Evolutionary conservation across 2,888 invertebrate genomes (phyloP).

Genomic region (Aproaerema taeniolella): DNA sequence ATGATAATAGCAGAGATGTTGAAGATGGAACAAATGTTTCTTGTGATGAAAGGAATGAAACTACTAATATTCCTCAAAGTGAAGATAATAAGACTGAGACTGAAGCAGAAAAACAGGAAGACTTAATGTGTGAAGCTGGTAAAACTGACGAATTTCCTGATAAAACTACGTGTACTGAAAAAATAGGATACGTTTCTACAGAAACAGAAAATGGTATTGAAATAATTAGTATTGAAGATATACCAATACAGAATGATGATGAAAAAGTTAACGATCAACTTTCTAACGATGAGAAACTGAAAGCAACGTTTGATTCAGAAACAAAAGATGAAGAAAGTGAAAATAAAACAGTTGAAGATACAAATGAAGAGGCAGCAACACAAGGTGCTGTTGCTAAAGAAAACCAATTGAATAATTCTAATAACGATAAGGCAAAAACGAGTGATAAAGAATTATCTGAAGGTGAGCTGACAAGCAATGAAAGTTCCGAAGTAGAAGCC

Average conservation of each 20-base stretch:
- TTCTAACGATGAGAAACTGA: neutral
- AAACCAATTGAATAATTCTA: neutral
- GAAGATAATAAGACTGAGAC: too few relatives aligned
- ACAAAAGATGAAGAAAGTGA: neutral
- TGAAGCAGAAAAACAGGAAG: too few relatives aligned
- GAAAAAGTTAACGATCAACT: too few relatives aligned
- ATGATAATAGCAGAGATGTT: neutral
- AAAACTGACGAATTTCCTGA: too few relatives aligned
- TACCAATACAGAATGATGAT: slow-evolving; percentile 17
- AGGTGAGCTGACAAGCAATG: slow-evolving; percentile 49
- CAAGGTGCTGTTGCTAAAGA: neutral
- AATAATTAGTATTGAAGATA: slow-evolving; percentile 18
- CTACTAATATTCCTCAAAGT: too few relatives aligned
- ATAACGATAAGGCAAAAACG: slow-evolving; percentile 4
- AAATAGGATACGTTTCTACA: slow-evolving; percentile 7
- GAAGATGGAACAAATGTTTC: neutral
- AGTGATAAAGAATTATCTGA: slow-evolving; percentile 43
- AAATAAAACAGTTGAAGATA: neutral
- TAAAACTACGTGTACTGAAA: too few relatives aligned
- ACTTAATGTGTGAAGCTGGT: too few relatives aligned
- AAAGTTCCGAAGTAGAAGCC: slow-evolving; percentile 54
- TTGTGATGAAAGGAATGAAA: neutral
- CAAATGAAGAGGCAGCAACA: neutral
- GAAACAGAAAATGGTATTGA: neutral
- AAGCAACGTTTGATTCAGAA: neutral